These are phyloP conservation scores for Myotis daubentonii DNA, from an alignment of 2,797 vertebrate species.

Conservation along the genomic window DNA sequence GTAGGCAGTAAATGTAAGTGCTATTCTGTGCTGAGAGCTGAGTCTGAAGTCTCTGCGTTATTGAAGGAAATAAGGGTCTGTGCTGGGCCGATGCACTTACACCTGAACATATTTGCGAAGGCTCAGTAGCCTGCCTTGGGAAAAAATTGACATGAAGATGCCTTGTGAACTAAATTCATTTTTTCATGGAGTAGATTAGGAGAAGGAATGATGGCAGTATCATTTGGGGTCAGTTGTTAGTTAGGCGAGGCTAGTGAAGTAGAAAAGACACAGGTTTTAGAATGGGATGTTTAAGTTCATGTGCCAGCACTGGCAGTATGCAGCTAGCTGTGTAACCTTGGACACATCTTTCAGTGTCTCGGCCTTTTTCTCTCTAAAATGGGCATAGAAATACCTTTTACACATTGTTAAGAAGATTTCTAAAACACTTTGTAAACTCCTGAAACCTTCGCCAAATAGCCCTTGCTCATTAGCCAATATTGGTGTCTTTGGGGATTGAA, in stretches of 20 bases:
- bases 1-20: neutral
- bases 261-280: neutral
- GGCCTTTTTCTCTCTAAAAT: neutral
- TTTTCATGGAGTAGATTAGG: neutral
- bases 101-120: neutral
- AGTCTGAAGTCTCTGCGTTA: neutral
- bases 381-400: neutral
- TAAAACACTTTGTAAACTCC: neutral
- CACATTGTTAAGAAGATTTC: neutral
- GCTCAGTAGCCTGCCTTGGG: neutral
- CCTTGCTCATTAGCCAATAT: neutral
- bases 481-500: neutral
- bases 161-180: neutral
- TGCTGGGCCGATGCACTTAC: neutral
- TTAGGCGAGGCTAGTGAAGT: neutral
- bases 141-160: neutral
- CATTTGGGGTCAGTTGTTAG: neutral
- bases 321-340: neutral
- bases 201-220: neutral
- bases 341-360: neutral
- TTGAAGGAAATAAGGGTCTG: neutral
- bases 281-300: neutral
- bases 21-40: neutral
- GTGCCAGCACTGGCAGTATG: neutral
- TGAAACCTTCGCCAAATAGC: neutral